Evolutionary conservation across 2,113 vertebrate species (phyloP).

Genomic region (Polyodon spathula): DNA sequence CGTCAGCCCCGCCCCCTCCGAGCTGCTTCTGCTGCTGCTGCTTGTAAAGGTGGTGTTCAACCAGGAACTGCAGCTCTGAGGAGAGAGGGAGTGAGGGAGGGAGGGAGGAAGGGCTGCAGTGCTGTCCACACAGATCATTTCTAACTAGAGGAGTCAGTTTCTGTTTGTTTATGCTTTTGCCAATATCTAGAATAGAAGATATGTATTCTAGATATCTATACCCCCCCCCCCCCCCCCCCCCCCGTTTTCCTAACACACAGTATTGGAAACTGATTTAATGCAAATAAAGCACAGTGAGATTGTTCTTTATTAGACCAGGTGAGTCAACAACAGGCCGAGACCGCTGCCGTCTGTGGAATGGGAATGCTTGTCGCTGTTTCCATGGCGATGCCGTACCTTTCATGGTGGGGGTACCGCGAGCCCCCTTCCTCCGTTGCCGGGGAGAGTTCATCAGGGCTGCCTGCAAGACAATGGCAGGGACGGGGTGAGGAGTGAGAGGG

Average conservation of each 20-base stretch:
- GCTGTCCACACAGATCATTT: background rate
- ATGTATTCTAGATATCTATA: no score
- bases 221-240: no score
- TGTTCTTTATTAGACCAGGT: no score
- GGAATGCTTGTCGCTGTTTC: background rate
- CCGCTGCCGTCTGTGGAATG: no score
- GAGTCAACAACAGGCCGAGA: no score
- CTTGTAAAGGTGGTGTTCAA: conserved; percentile 79
- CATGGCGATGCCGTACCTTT: conserved; percentile 58
- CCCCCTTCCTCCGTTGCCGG: conserved; percentile 74
- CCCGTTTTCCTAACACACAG: no score
- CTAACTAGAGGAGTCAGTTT: background rate
- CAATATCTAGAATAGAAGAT: no score
- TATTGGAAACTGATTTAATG: no score
- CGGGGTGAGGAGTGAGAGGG: background rate
- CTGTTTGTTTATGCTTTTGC: no score
- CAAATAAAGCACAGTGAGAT: no score
- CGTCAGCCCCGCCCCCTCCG: conserved; percentile 37
- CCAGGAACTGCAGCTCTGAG: conserved; percentile 78
- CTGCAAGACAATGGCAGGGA: conserved; percentile 50
- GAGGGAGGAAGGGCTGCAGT: background rate
- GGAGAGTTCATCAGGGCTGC: conserved; percentile 76
- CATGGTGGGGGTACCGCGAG: conserved; percentile 77
- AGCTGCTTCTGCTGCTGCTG: conserved; percentile 52
- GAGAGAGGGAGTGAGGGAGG: conserved; percentile 2